Percentiles rank a stretch among this genome's conserved stretches.
phyloP scores from a whole-genome alignment of 2,797 vertebrate genomes.

The Luscinia megarhynchos region DNA sequence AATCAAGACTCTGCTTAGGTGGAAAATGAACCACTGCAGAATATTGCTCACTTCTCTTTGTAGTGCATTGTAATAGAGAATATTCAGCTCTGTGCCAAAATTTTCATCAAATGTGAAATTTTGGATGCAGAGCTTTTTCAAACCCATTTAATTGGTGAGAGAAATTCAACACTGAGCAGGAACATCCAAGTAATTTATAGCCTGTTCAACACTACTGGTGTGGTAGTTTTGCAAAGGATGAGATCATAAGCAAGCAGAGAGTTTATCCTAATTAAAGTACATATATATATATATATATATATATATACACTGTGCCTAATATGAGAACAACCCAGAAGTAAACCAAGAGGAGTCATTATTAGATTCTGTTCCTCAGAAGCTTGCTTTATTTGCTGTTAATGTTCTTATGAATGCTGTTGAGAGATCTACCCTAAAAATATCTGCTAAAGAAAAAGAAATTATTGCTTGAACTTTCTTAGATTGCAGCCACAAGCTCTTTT shows the following conservation, averaged over 20 bases:
- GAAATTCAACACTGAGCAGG: not conserved
- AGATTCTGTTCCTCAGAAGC: constrained; percentile 53
- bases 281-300: not conserved
- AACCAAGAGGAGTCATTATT: constrained; percentile 45
- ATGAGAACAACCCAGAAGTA: constrained; percentile 52
- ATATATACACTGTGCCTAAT: constrained; percentile 17
- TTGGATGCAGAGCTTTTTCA: constrained; percentile 49
- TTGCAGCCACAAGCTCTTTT: constrained; percentile 60
- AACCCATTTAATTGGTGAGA: constrained; percentile 61
- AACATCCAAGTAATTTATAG: constrained; percentile 44
- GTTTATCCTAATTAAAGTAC: constrained; percentile 38
- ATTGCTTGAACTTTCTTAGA: constrained; percentile 68
- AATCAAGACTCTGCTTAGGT: constrained; percentile 27
- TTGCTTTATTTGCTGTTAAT: constrained; percentile 59
- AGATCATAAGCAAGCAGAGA: constrained; percentile 31
- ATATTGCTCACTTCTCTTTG: not conserved
- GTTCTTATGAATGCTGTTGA: constrained; percentile 47
- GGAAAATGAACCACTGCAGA: constrained; percentile 31
- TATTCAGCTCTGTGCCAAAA: constrained; percentile 30
- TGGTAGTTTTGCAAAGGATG: constrained; percentile 19
- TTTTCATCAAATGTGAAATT: constrained; percentile 21
- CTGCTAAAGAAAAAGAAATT: constrained; percentile 56
- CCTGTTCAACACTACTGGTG: not conserved
- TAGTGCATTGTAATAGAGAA: not conserved
- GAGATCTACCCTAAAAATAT: constrained; percentile 58